Conservation (phyloP, 2,888 invertebrate species). For the Arctia plantaginis region DNA sequence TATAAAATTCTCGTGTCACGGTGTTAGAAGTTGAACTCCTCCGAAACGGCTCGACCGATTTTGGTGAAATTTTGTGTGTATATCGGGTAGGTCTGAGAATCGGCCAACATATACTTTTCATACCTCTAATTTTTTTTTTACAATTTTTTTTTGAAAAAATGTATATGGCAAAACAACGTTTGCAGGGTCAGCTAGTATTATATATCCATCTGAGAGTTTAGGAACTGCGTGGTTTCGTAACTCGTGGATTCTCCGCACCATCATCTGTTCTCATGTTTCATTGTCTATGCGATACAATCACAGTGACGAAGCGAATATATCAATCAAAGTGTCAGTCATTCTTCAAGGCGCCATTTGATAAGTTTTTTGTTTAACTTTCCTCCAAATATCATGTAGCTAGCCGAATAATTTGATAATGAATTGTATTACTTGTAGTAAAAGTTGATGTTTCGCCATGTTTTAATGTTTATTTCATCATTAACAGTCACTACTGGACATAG, state of each 20-base stretch:
- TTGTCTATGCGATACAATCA: slow-evolving; percentile 49
- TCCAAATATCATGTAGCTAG: slow-evolving; percentile 6
- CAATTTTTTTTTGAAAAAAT: too few relatives aligned
- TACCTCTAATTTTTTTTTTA: too few relatives aligned
- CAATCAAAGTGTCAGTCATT: slow-evolving; percentile 52
- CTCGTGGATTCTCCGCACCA: slow-evolving; percentile 50
- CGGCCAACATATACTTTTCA: too few relatives aligned
- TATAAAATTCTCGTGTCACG: too few relatives aligned
- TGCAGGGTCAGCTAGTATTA: too few relatives aligned
- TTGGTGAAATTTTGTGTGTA: too few relatives aligned
- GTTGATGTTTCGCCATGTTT: neutral
- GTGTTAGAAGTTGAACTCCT: too few relatives aligned
- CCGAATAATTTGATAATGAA: neutral
- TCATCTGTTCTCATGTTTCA: slow-evolving; percentile 55
- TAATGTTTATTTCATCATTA: too few relatives aligned
- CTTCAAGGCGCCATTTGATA: slow-evolving; percentile 35
- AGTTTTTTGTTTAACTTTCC: neutral
- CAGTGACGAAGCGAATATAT: slow-evolving; percentile 52
- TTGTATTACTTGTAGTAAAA: neutral
- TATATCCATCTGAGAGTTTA: neutral
- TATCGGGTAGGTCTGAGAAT: too few relatives aligned
- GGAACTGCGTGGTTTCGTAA: slow-evolving; percentile 48
- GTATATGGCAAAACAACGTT: too few relatives aligned
- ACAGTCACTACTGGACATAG: too few relatives aligned
- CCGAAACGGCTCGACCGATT: too few relatives aligned